Evolutionary conservation across 2,797 vertebrate genomes (phyloP).

Genomic region (Liparis tanakae): DNA sequence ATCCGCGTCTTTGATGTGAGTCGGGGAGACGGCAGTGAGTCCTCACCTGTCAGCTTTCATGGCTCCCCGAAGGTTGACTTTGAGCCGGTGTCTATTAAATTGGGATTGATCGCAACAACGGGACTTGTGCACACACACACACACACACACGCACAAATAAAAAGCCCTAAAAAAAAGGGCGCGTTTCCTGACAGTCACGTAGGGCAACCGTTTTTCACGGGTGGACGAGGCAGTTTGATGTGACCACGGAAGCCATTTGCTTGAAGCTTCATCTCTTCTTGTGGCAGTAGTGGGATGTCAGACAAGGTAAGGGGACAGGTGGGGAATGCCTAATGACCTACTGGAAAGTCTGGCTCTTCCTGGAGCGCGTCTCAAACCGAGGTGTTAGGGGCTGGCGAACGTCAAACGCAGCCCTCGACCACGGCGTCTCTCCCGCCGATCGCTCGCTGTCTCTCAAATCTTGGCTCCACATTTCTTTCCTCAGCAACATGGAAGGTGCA

Average conservation of each 20-base stretch:
- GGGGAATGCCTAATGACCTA: slow-evolving; percentile 59
- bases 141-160: slow-evolving; percentile 45
- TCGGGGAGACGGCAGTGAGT: slow-evolving; percentile 77
- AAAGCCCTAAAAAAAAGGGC: slow-evolving; percentile 14
- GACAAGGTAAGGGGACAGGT: slow-evolving; percentile 38
- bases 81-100: slow-evolving; percentile 83
- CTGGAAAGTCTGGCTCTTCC: slow-evolving; percentile 50
- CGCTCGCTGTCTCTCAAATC: slow-evolving; percentile 33
- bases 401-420: slow-evolving; percentile 50
- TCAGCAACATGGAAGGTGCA: slow-evolving; percentile 42
- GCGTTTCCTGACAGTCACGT: slow-evolving; percentile 66
- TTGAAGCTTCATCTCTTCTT: slow-evolving; percentile 40
- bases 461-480: slow-evolving; percentile 37
- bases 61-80: slow-evolving; percentile 83
- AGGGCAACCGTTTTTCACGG: slow-evolving; percentile 58
- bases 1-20: slow-evolving; percentile 78
- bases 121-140: slow-evolving; percentile 73
- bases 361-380: slow-evolving; percentile 53
- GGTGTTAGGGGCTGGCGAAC: slow-evolving; percentile 51
- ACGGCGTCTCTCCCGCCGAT: slow-evolving; percentile 19
- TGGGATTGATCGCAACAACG: slow-evolving; percentile 85
- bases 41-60: slow-evolving; percentile 85
- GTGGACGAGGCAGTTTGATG: slow-evolving; percentile 69
- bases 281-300: slow-evolving; percentile 47
- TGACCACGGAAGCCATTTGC: slow-evolving; percentile 67